Evolutionary conservation across 2,888 invertebrate species (phyloP).

Genomic region (Anoplius nigerrimus): DNA sequence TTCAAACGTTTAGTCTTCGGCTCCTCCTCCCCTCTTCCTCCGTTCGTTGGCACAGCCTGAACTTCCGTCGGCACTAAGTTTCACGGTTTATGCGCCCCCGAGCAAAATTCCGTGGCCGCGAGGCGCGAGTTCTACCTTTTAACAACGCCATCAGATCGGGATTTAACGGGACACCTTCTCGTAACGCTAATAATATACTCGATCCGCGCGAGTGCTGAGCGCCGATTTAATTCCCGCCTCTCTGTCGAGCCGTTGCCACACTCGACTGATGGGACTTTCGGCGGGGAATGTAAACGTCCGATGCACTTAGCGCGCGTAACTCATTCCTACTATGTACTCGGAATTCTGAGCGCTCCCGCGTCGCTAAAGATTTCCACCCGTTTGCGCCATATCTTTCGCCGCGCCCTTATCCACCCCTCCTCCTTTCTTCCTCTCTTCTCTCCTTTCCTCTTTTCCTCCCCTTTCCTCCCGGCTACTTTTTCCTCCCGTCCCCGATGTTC

Average conservation of each 20-base stretch:
- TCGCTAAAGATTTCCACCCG: not conserved
- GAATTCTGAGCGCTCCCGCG: not conserved
- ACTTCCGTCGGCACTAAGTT: slow-evolving; percentile 1
- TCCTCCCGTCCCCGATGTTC: not conserved
- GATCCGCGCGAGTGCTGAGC: slow-evolving; percentile 4
- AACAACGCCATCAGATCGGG: not conserved
- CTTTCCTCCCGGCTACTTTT: slow-evolving; percentile 11
- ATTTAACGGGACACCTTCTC: not conserved
- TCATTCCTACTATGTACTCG: not conserved
- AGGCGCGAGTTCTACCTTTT: not conserved
- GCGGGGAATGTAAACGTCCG: slow-evolving; percentile 9
- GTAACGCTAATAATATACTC: slow-evolving; percentile 5
- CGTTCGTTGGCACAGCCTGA: no score
- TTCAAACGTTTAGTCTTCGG: no score
- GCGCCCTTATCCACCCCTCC: slow-evolving; percentile 12
- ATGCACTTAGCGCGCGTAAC: not conserved
- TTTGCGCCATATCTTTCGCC: not conserved
- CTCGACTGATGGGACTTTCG: slow-evolving; percentile 11
- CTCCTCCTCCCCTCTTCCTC: no score
- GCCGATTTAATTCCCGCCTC: slow-evolving; percentile 7
- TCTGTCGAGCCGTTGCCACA: not conserved
- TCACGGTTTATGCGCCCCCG: not conserved
- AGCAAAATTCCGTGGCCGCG: not conserved
- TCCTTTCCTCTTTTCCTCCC: slow-evolving; percentile 2
- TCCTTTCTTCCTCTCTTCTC: slow-evolving; percentile 11